These are phyloP conservation scores for Fistularia commersonii DNA, from an alignment of 2,797 vertebrate species.

Conservation along the genomic window DNA sequence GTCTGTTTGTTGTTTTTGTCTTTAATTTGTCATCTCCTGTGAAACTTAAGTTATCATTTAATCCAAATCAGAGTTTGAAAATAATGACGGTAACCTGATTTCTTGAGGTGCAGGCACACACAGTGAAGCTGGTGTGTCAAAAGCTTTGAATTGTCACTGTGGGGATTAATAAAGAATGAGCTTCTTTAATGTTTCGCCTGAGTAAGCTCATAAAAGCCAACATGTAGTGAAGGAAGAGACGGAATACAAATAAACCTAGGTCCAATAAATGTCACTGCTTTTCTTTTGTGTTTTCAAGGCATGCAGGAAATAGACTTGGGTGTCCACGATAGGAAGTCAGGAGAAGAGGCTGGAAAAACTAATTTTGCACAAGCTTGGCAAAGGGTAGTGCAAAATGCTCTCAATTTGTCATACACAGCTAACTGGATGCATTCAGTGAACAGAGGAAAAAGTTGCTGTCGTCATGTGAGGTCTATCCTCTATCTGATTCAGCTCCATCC, in stretches of 20 bases:
- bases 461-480: conserved; percentile 35
- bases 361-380: conserved; percentile 48
- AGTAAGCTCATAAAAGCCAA: conserved; percentile 74
- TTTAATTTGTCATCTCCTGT: no score
- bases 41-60: no score
- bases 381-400: conserved; percentile 52
- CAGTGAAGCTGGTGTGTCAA: conserved; percentile 43
- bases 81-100: conserved; percentile 60
- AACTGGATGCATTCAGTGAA: conserved; percentile 38
- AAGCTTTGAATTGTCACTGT: conserved; percentile 74
- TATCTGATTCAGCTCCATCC: conserved; percentile 43
- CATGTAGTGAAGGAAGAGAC: conserved; percentile 57
- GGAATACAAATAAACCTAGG: conserved; percentile 75
- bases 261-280: conserved; percentile 67
- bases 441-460: conserved; percentile 26
- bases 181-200: conserved; percentile 75
- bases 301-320: conserved; percentile 58
- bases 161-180: conserved; percentile 79
- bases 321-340: conserved; percentile 43
- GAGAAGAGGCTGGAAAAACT: conserved; percentile 40
- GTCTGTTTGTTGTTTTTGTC: no score
- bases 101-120: conserved; percentile 48
- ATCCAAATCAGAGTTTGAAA: conserved; percentile 38
- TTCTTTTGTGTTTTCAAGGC: conserved; percentile 58
- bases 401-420: conserved; percentile 61